phyloP scores from a whole-genome alignment of 1,140 invertebrate species.

The Philotrypesis tridentata region DNA sequence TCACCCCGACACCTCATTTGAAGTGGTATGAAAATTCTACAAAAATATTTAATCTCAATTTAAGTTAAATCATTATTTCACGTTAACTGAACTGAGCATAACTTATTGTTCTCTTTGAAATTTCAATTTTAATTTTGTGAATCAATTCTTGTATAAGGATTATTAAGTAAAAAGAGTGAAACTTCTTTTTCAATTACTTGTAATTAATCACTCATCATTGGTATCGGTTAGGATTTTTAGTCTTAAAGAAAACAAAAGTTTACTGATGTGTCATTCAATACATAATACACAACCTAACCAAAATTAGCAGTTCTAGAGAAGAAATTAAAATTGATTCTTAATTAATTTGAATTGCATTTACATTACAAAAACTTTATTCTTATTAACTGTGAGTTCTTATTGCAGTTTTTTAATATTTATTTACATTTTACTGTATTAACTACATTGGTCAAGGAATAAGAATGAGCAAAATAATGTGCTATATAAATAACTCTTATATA shows the following conservation, averaged over 20 bases:
- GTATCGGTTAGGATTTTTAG: neutral
- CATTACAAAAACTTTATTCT: neutral
- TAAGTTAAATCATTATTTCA: neutral
- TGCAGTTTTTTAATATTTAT: neutral
- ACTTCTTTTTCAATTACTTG: too few species aligned
- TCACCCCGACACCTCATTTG: conserved; percentile 88
- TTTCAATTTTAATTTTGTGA: neutral
- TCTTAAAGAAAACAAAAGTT: conserved; percentile 41
- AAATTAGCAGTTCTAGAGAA: conserved; percentile 34
- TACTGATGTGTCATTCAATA: conserved; percentile 15
- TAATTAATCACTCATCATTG: neutral
- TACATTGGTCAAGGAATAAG: neutral
- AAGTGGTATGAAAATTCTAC: conserved; percentile 81
- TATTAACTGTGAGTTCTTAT: too few species aligned
- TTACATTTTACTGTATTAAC: neutral
- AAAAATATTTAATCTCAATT: neutral
- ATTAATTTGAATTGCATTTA: neutral
- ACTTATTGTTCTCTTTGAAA: too few species aligned
- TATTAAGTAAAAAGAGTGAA: too few species aligned
- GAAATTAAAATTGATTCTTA: neutral
- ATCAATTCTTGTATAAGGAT: neutral
- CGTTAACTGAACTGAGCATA: too few species aligned
- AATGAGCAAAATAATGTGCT: neutral
- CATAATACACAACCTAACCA: conserved; percentile 5
- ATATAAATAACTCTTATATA: conserved; percentile 22